Evolutionary conservation across 2,888 invertebrate species (phyloP).

Genomic region (Hypsopygia costalis): DNA sequence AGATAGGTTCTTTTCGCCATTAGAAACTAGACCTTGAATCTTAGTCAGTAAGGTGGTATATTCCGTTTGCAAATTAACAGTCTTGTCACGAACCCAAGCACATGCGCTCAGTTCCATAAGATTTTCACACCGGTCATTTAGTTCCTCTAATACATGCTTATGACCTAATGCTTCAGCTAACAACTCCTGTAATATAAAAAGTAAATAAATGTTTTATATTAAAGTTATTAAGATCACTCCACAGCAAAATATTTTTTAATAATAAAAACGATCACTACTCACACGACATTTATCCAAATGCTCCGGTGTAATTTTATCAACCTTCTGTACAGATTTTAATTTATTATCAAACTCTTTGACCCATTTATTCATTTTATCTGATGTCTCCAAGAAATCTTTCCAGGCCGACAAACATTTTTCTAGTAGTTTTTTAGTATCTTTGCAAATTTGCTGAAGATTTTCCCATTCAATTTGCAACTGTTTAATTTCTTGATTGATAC

Average conservation of each 20-base stretch:
- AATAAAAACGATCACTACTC: slow-evolving; percentile 37
- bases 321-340: slow-evolving; percentile 83
- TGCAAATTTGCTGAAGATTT: slow-evolving; percentile 86
- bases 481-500: slow-evolving; percentile 89
- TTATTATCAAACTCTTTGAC: slow-evolving; percentile 85
- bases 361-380: slow-evolving; percentile 87
- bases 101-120: slow-evolving; percentile 93
- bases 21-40: slow-evolving; percentile 90
- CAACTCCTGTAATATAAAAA: slow-evolving; percentile 72
- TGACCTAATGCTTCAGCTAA: slow-evolving; percentile 87
- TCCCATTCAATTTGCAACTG: slow-evolving; percentile 92
- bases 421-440: slow-evolving; percentile 87
- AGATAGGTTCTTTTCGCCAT: slow-evolving; percentile 93
- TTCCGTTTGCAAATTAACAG: slow-evolving; percentile 89
- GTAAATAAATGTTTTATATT: not conserved
- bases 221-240: too few relatives aligned
- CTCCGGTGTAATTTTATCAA: slow-evolving; percentile 88
- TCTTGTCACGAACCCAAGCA: slow-evolving; percentile 91
- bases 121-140: slow-evolving; percentile 92
- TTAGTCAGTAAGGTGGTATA: slow-evolving; percentile 89
- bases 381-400: slow-evolving; percentile 88
- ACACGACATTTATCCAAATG: slow-evolving; percentile 88
- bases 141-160: slow-evolving; percentile 89
- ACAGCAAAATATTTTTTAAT: not conserved
- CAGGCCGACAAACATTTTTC: slow-evolving; percentile 89